These are phyloP conservation scores for Calameuta filiformis DNA, from an alignment of 2,888 invertebrate genomes.

Conservation along the genomic window DNA sequence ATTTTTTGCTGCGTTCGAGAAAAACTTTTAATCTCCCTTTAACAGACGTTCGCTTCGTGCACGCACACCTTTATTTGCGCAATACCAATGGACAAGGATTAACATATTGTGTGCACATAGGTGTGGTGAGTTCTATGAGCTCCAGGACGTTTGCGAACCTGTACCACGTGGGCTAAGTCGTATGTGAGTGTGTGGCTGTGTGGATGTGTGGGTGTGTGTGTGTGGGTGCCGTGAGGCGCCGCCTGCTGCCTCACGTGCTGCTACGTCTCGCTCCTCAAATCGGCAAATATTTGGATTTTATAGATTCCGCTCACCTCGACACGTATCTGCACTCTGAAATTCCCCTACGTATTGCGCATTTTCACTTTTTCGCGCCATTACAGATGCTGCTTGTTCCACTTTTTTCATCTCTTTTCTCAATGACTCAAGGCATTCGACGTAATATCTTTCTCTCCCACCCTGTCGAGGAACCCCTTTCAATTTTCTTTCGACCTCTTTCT, in stretches of 20 bases:
- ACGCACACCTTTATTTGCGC: background rate
- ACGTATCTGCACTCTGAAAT: background rate
- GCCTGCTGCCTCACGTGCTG: background rate
- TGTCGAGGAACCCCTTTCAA: too few species aligned
- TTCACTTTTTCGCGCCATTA: too few species aligned
- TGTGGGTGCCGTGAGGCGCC: background rate
- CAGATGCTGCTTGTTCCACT: too few species aligned
- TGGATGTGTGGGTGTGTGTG: accelerated
- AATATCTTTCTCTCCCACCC: too few species aligned
- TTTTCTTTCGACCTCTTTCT: too few species aligned
- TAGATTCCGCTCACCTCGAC: background rate
- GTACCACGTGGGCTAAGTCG: background rate
- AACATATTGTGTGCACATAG: background rate
- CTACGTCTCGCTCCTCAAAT: conserved; percentile 1
- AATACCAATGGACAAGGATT: background rate
- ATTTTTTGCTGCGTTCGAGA: conserved; percentile 35
- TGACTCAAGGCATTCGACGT: too few species aligned
- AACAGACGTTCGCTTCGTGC: background rate
- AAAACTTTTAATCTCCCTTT: conserved; percentile 52
- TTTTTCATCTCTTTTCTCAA: too few species aligned
- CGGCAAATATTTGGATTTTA: conserved; percentile 2
- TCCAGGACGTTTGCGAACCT: too few species aligned
- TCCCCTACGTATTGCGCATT: background rate
- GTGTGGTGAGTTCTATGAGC: too few species aligned
- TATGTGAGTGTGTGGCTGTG: background rate